Evolutionary conservation across 1,140 invertebrate genomes (phyloP).

Genomic region (Aphelinus atriplicis): DNA sequence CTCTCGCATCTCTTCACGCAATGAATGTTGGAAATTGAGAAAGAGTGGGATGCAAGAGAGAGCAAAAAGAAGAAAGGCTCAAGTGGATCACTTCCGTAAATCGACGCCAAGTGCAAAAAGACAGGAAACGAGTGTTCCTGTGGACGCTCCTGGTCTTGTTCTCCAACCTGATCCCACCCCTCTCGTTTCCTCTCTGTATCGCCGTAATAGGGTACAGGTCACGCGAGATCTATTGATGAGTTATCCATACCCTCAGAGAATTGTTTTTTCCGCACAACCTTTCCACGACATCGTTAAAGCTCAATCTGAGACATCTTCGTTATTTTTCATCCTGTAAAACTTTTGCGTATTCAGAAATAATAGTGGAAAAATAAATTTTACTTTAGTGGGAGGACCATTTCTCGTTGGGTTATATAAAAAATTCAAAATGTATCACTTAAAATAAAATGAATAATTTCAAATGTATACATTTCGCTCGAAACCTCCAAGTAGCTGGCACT

Average conservation of each 20-base stretch:
- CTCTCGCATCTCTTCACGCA: too few species aligned
- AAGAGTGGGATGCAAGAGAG: constrained; percentile 12
- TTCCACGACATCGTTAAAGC: constrained; percentile 8
- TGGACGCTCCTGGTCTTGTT: constrained; percentile 21
- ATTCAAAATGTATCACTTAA: too few species aligned
- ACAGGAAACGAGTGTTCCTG: constrained; percentile 44
- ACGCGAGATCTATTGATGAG: constrained; percentile 47
- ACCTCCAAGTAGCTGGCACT: too few species aligned
- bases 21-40: neutral
- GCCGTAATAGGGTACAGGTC: constrained; percentile 40
- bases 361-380: too few species aligned
- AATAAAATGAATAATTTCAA: too few species aligned
- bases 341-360: too few species aligned
- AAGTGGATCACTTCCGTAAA: constrained; percentile 38
- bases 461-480: too few species aligned
- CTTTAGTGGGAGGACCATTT: too few species aligned
- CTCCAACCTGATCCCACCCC: neutral
- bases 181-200: constrained; percentile 27
- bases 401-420: too few species aligned
- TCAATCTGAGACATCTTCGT: neutral
- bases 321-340: neutral
- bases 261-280: constrained; percentile 1
- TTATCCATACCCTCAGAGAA: constrained; percentile 27
- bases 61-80: constrained; percentile 3
- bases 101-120: constrained; percentile 35